These are phyloP conservation scores for Itoplectis maculator DNA, from an alignment of 2,888 invertebrate genomes.

Conservation along the genomic window DNA sequence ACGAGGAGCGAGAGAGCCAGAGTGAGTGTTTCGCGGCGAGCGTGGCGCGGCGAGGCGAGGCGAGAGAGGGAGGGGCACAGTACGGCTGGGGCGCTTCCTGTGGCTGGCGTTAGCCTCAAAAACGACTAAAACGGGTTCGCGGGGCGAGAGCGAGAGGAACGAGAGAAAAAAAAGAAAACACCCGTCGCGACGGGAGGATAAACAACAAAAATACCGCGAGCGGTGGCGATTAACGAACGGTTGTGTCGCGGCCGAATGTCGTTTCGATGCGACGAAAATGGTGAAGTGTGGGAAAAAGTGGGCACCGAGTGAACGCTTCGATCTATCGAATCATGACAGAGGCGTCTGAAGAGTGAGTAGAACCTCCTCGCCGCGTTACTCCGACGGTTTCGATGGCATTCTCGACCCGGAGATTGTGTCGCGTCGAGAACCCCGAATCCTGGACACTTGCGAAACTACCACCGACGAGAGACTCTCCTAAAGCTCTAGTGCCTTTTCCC, in stretches of 20 bases:
- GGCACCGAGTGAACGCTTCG: conserved; percentile 93
- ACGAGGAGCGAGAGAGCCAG: conserved; percentile 23
- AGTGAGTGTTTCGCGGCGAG: conserved; percentile 57
- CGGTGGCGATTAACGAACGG: conserved; percentile 56
- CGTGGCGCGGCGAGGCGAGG: conserved; percentile 54
- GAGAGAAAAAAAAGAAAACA: conserved; percentile 72
- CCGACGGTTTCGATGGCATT: too few species aligned
- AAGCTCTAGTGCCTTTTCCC: too few species aligned
- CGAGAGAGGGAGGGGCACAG: conserved; percentile 72
- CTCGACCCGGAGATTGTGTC: too few species aligned
- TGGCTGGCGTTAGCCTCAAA: conserved; percentile 80
- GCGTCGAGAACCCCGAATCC: too few species aligned
- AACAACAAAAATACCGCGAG: conserved; percentile 42
- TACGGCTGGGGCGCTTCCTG: conserved; percentile 79
- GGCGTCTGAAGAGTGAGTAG: conserved; percentile 95
- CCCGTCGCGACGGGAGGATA: too few species aligned
- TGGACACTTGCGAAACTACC: too few species aligned
- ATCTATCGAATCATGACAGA: conserved; percentile 95
- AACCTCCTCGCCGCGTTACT: conserved; percentile 65
- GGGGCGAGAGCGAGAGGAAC: conserved; percentile 23
- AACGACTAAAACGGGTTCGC: conserved; percentile 67
- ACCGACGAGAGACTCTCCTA: too few species aligned
- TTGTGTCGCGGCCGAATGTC: conserved; percentile 78
- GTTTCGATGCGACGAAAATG: conserved; percentile 91
- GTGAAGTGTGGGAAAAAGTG: conserved; percentile 92